These are phyloP conservation scores for Hermetia illucens DNA, from an alignment of 1,140 invertebrate genomes.

Conservation along the genomic window DNA sequence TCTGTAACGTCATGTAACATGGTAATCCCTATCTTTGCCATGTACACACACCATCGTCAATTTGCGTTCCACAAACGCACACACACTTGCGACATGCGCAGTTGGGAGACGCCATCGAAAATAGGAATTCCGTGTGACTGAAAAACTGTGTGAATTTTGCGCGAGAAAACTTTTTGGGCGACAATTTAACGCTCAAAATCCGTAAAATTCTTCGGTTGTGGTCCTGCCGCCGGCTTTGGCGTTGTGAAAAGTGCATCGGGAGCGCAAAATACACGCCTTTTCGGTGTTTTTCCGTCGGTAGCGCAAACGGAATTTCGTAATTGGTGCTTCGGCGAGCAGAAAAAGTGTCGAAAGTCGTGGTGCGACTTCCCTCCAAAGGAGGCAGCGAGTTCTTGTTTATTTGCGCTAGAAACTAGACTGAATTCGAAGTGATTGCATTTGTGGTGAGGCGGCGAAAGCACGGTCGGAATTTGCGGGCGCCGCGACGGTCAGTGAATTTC, in stretches of 20 bases:
- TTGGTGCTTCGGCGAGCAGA: background rate
- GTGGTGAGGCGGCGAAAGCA: too few relatives aligned
- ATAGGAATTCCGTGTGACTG: background rate
- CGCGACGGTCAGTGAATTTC: too few relatives aligned
- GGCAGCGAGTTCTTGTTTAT: too few relatives aligned
- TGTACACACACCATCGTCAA: too few relatives aligned
- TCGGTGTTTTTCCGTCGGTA: background rate
- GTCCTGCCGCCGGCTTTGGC: too few relatives aligned
- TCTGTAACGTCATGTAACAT: too few relatives aligned
- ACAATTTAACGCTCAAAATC: too few relatives aligned
- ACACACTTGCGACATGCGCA: background rate
- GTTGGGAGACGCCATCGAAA: constrained; percentile 2
- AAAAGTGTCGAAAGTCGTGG: background rate
- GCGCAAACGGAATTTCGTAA: background rate
- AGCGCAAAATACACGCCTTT: background rate
- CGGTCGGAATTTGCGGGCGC: too few relatives aligned
- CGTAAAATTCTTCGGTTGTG: too few relatives aligned
- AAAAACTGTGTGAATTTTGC: background rate
- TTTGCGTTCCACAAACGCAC: background rate
- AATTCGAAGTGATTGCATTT: too few relatives aligned
- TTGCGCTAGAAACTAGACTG: too few relatives aligned
- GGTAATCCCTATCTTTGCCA: too few relatives aligned
- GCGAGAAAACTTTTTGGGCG: background rate
- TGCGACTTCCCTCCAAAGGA: background rate
- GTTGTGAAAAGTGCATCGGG: background rate